These are phyloP conservation scores for Chrysolina americana DNA, from an alignment of 2,888 invertebrate genomes.

Conservation along the genomic window DNA sequence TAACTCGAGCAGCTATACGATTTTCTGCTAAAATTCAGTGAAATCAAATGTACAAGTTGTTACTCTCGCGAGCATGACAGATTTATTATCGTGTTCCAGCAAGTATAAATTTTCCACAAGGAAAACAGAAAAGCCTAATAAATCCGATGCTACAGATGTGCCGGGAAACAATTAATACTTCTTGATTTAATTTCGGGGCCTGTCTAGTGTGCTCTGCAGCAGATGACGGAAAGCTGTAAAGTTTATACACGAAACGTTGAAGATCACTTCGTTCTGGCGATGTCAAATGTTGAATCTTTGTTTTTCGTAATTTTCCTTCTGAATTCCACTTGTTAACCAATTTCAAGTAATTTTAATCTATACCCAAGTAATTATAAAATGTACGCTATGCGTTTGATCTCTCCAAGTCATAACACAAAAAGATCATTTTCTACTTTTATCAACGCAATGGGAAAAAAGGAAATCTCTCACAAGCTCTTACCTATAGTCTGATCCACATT, in stretches of 20 bases:
- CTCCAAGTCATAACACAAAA: too few relatives aligned
- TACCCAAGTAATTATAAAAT: too few relatives aligned
- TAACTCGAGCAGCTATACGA: neutral
- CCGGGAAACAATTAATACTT: constrained; percentile 44
- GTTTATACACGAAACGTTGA: constrained; percentile 2
- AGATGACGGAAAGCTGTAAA: constrained; percentile 26
- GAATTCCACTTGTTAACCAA: neutral
- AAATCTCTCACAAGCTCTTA: too few relatives aligned
- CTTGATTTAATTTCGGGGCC: constrained; percentile 40
- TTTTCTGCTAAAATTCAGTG: neutral
- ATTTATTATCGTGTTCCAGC: constrained; percentile 33
- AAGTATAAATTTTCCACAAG: constrained; percentile 28
- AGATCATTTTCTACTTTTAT: too few relatives aligned
- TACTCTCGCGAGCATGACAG: constrained; percentile 8
- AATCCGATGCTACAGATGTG: constrained; percentile 38
- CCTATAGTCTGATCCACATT: too few relatives aligned
- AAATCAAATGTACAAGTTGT: constrained; percentile 8
- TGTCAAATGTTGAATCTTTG: neutral
- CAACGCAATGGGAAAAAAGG: too few relatives aligned
- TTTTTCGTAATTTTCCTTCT: neutral
- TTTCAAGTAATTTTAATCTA: too few relatives aligned
- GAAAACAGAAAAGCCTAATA: constrained; percentile 30
- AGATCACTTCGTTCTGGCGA: neutral
- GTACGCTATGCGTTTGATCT: too few relatives aligned
- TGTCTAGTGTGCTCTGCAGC: constrained; percentile 9